Percentiles rank a stretch among this genome's conserved stretches.
These are phyloP conservation scores for Sarcophaga carnaria DNA, from an alignment of 2,888 invertebrate genomes.

Conservation along the genomic window DNA sequence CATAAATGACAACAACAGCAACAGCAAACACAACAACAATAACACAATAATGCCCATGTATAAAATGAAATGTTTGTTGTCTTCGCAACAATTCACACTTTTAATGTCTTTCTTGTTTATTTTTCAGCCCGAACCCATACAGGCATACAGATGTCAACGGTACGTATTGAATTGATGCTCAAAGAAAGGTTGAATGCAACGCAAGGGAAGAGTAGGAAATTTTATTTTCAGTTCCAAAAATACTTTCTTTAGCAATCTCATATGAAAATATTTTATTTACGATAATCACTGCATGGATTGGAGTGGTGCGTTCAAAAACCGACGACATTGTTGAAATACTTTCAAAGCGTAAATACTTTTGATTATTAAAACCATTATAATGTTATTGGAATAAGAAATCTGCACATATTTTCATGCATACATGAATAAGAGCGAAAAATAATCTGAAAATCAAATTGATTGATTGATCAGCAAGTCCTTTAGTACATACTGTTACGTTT, in stretches of 20 bases:
- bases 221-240: too few relatives aligned
- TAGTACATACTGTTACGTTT: too few relatives aligned
- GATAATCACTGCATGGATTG: constrained; percentile 59
- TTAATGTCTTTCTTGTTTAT: constrained; percentile 57
- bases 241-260: not conserved
- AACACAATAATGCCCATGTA: constrained; percentile 1
- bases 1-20: constrained; percentile 16
- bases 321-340: constrained; percentile 59
- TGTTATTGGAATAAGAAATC: too few relatives aligned
- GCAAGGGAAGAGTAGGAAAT: not conserved
- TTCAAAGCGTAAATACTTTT: constrained; percentile 61
- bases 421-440: too few relatives aligned
- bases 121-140: not conserved
- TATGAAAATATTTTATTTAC: not conserved
- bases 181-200: not conserved
- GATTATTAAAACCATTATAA: constrained; percentile 41
- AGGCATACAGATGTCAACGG: not conserved
- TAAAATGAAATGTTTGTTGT: constrained; percentile 57
- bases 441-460: too few relatives aligned
- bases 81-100: constrained; percentile 65
- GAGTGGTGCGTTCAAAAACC: constrained; percentile 46
- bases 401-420: too few relatives aligned
- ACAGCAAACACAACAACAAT: constrained; percentile 27
- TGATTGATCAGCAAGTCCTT: too few relatives aligned
- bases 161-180: not conserved